Evolutionary conservation across 1,140 invertebrate species (phyloP).

Genomic region (Dendroctonus valens): DNA sequence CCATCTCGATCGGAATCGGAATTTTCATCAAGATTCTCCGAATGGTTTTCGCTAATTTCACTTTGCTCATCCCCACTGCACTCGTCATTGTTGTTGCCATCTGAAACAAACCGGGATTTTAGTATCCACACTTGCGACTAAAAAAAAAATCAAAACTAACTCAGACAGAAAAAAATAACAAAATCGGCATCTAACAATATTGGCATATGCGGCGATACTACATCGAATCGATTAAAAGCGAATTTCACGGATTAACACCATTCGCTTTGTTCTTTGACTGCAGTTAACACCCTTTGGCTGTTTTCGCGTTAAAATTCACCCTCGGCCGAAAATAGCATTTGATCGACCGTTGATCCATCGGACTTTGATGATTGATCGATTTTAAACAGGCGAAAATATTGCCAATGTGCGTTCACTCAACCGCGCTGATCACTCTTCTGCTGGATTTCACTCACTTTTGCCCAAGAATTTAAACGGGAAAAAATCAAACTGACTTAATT

Average conservation of each 20-base stretch:
- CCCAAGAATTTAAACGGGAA: background rate
- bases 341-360: slow-evolving; percentile 16
- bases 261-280: slow-evolving; percentile 13
- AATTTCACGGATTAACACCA: slow-evolving; percentile 23
- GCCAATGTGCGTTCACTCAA: background rate
- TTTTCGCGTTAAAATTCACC: slow-evolving; percentile 17
- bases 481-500: background rate
- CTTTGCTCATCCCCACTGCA: slow-evolving; percentile 56
- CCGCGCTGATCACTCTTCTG: background rate
- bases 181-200: background rate
- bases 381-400: slow-evolving; percentile 2
- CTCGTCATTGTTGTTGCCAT: slow-evolving; percentile 56
- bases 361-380: slow-evolving; percentile 15
- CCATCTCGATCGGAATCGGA: slow-evolving; percentile 57
- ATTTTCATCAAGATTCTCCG: slow-evolving; percentile 54
- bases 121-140: background rate
- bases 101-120: slow-evolving; percentile 43
- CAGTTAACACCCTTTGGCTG: slow-evolving; percentile 14
- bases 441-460: background rate
- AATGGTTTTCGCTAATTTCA: slow-evolving; percentile 51
- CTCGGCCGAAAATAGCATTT: slow-evolving; percentile 3
- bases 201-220: slow-evolving; percentile 3
- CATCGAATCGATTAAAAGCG: slow-evolving; percentile 21
- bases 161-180: too few species aligned
- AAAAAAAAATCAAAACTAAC: background rate